These are phyloP conservation scores for Hippocampus zosterae DNA, from an alignment of 2,113 vertebrate genomes.

Conservation along the genomic window DNA sequence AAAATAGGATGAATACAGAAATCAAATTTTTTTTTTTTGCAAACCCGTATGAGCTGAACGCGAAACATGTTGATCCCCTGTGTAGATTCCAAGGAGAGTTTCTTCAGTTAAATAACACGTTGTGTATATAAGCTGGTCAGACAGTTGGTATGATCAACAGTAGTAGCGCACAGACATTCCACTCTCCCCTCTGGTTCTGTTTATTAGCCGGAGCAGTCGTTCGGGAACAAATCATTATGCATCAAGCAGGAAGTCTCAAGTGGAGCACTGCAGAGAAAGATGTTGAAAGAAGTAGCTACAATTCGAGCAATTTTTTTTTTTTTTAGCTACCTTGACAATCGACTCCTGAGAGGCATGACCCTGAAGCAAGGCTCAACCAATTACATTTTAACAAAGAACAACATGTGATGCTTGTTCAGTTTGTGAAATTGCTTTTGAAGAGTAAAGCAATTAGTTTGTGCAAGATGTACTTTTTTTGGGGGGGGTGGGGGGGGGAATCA, in stretches of 20 bases:
- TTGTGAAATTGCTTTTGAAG: not conserved
- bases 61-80: not conserved
- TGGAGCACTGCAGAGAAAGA: not conserved
- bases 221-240: slow-evolving; percentile 28
- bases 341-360: not conserved
- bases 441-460: not conserved
- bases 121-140: slow-evolving; percentile 34
- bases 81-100: not conserved
- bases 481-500: no score
- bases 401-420: not conserved
- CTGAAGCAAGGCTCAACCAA: not conserved
- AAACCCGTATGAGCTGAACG: not conserved
- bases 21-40: not conserved
- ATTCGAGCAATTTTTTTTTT: no score
- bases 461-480: not conserved
- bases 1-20: not conserved
- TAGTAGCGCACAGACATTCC: slow-evolving; percentile 58
- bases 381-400: not conserved
- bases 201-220: slow-evolving; percentile 29
- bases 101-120: not conserved
- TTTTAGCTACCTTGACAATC: not conserved
- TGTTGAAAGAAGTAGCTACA: not conserved
- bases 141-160: slow-evolving; percentile 62
- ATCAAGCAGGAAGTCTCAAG: not conserved
- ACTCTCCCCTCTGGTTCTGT: slow-evolving; percentile 28